Percentiles rank a stretch among this genome's conserved stretches.
phyloP scores from a whole-genome alignment of 2,113 vertebrate species.

The Poicephalus gulielmi region DNA sequence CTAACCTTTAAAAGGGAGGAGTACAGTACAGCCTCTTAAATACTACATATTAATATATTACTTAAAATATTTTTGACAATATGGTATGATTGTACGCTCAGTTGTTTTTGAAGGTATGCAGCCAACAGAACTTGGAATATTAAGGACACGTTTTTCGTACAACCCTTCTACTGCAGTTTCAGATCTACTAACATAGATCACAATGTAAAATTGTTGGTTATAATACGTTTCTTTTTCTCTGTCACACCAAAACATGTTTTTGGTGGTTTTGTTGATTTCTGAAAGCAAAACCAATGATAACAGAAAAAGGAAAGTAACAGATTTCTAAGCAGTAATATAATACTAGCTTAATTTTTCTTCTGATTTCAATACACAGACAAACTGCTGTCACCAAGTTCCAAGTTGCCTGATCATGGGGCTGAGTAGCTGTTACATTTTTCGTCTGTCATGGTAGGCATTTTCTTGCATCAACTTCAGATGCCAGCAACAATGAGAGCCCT shows the following conservation, averaged over 20 bases:
- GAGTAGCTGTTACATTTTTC: not conserved
- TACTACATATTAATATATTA: not conserved
- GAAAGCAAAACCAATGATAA: not conserved
- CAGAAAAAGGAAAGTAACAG: not conserved
- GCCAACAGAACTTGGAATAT: not conserved
- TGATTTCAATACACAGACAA: slow-evolving; percentile 1
- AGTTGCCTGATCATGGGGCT: not conserved
- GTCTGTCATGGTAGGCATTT: slow-evolving; percentile 16
- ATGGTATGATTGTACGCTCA: not conserved
- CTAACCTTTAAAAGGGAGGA: not conserved
- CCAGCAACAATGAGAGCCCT: slow-evolving; percentile 48
- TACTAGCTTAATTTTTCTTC: slow-evolving; percentile 4
- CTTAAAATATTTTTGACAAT: not conserved
- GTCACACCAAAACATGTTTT: not conserved
- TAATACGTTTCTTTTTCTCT: not conserved
- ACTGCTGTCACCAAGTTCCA: slow-evolving; percentile 11
- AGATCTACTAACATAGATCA: not conserved
- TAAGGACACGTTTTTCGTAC: not conserved
- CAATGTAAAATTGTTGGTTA: not conserved
- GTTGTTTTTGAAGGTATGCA: not conserved
- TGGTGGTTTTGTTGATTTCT: not conserved
- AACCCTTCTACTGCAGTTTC: not conserved
- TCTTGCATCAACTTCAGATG: slow-evolving; percentile 54
- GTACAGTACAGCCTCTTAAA: not conserved
- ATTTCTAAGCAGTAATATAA: not conserved